Conservation (phyloP, 2,113 vertebrate species). For the Eubucco bourcierii region DNA sequence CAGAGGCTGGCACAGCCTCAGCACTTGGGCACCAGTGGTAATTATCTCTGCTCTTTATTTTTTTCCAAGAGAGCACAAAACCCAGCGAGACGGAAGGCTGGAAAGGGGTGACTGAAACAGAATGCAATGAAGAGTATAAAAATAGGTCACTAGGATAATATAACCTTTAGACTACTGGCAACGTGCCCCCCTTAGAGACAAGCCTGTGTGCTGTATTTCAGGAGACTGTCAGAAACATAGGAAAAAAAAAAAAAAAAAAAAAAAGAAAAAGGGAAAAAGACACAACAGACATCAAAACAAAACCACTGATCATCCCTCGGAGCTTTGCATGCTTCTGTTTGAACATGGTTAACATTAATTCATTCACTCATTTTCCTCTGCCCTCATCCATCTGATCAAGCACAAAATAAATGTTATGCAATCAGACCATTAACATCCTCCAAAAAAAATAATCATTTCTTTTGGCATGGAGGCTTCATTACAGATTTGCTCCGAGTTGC, state of each 20-base stretch:
- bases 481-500: background rate
- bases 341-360: slow-evolving; percentile 47
- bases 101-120: slow-evolving; percentile 22
- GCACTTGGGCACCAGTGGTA: background rate
- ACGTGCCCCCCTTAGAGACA: slow-evolving; percentile 44
- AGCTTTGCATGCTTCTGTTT: slow-evolving; percentile 55
- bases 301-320: slow-evolving; percentile 29
- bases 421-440: slow-evolving; percentile 28
- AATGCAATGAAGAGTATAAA: slow-evolving; percentile 51
- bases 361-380: slow-evolving; percentile 33
- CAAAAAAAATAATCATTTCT: slow-evolving; percentile 27
- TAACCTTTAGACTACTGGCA: slow-evolving; percentile 71
- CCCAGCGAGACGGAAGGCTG: background rate
- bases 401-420: slow-evolving; percentile 35
- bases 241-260: background rate
- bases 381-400: slow-evolving; percentile 37
- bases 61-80: slow-evolving; percentile 4
- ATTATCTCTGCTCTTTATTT: background rate
- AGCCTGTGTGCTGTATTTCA: slow-evolving; percentile 25
- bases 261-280: background rate
- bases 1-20: background rate
- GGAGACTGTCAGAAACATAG: slow-evolving; percentile 38
- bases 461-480: slow-evolving; percentile 25
- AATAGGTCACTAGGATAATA: slow-evolving; percentile 71
- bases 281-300: slow-evolving; percentile 43